A percentile compares a stretch with the other conserved stretches of the same genome.
These are phyloP conservation scores for Platalea minor DNA, from an alignment of 2,797 vertebrate species.

Conservation along the genomic window DNA sequence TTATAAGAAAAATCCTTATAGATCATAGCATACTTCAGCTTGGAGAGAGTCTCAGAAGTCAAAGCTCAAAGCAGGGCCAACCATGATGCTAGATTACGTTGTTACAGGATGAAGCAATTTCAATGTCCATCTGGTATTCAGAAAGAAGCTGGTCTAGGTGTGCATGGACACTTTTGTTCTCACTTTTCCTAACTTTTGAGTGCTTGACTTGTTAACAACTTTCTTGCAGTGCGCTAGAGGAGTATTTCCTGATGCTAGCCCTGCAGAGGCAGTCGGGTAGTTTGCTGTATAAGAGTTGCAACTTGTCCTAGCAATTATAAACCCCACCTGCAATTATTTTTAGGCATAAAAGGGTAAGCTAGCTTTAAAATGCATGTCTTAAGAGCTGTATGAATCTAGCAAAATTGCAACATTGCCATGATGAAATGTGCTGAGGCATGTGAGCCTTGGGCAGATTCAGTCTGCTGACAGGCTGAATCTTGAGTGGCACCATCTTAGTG, in stretches of 20 bases:
- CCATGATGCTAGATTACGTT: not conserved
- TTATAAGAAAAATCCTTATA: not conserved
- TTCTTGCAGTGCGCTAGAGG: not conserved
- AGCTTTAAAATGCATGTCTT: constrained; percentile 24
- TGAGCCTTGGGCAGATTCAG: not conserved
- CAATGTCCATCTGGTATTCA: not conserved
- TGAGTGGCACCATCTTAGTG: constrained; percentile 28
- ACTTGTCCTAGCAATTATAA: constrained; percentile 50
- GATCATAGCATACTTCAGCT: not conserved
- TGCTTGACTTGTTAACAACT: not conserved
- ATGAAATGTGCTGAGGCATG: constrained; percentile 60
- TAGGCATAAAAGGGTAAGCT: constrained; percentile 29
- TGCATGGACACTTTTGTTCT: not conserved
- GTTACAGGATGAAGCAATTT: not conserved
- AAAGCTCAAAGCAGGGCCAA: not conserved
- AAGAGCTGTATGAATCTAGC: not conserved
- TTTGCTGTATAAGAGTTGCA: constrained; percentile 14
- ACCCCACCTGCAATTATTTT: constrained; percentile 62
- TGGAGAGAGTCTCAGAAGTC: not conserved
- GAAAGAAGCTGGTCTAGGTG: not conserved
- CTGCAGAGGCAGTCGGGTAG: not conserved
- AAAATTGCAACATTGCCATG: constrained; percentile 38
- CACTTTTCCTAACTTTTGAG: not conserved
- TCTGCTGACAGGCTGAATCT: constrained; percentile 50
- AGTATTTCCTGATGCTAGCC: not conserved